Evolutionary conservation across 2,888 invertebrate genomes (phyloP), one percentile per base, ranked within the genome.

Genomic region (Ectemnius lituratus): DNA sequence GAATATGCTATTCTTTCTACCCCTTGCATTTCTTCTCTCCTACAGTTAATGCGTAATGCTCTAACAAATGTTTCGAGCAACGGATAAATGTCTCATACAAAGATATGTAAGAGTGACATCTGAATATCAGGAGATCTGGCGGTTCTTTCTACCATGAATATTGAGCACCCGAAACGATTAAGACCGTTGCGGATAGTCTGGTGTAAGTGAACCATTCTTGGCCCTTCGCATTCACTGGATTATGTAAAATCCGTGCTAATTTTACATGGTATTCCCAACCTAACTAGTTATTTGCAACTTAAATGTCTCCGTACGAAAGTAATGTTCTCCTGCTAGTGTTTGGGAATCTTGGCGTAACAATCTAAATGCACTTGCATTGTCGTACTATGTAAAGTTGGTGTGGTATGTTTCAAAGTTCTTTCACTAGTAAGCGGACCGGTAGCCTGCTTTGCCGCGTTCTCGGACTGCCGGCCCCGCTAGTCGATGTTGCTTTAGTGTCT

Each of bases 381-480:
- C 63, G 18, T 62, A 47, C 20, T 18, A 47, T 2, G 11, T 64
- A 63, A 8, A 60, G 63, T 49, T 56, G 58, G 56, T 49, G 37
- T 37, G 37, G 37, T 6, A 67, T 66, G 14, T 70, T 75, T 79
- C 78, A 86, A 16, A 84, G 70, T 77, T 88, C 87, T 63, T 88
- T 88, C 67, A 81, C 82, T 37, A 84, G 81, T 60, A 86, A 79
- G 66, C 86, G 86, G 67, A 88, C 80, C 3, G 88, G 88, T 64
- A 88, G 84, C 60, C 83, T 86, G 67, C 87, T 88, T 56, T 84
- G 85, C 8, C 75, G 75, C 18, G 18, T 65, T 61, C 67, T 62
- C 27, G 75, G 58, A 62, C 68, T 75, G 13, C 57, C 62, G 20
- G 57, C 37, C 23, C 71, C 62, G 20, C 67, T 83, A 62, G 60